Evolutionary conservation across 2,888 invertebrate genomes (phyloP).

Genomic region (Rhagophthalmus giganteus): DNA sequence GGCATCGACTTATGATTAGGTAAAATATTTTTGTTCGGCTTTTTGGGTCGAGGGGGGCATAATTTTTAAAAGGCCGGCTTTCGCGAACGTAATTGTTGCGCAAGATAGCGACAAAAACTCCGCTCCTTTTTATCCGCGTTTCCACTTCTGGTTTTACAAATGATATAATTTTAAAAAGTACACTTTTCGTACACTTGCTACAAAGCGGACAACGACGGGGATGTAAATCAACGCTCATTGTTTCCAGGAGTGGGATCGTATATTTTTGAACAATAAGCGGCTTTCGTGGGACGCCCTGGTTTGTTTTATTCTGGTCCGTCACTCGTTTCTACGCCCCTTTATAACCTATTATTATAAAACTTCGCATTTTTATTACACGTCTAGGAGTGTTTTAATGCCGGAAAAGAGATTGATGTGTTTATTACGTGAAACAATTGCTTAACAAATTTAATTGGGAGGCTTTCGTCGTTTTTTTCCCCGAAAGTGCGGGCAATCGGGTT

Average conservation of each 20-base stretch:
- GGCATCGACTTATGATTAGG: conserved; percentile 23
- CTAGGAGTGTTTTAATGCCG: conserved; percentile 23
- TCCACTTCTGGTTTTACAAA: conserved; percentile 46
- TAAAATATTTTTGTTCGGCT: conserved; percentile 11
- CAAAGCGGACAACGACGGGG: conserved; percentile 32
- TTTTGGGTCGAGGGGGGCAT: conserved; percentile 2
- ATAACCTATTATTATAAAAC: conserved; percentile 26
- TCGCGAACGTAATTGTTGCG: conserved; percentile 10
- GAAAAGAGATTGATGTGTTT: conserved; percentile 19
- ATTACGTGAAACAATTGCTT: conserved; percentile 15
- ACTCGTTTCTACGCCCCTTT: conserved; percentile 20
- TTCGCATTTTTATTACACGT: conserved; percentile 22
- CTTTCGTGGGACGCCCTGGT: conserved; percentile 17
- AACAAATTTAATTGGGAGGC: conserved; percentile 9
- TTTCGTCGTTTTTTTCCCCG: too few species aligned
- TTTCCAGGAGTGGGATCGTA: conserved; percentile 42
- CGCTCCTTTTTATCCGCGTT: conserved; percentile 25
- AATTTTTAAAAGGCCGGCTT: conserved; percentile 8
- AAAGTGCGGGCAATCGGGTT: too few species aligned
- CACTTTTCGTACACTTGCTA: conserved; percentile 39
- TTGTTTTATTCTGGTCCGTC: conserved; percentile 27
- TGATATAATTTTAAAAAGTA: conserved; percentile 48
- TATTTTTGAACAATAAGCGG: conserved; percentile 35
- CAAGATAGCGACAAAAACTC: conserved; percentile 12
- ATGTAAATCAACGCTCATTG: conserved; percentile 48